These are phyloP conservation scores for Bemisia tabaci DNA, from an alignment of 1,140 invertebrate species.

Conservation along the genomic window DNA sequence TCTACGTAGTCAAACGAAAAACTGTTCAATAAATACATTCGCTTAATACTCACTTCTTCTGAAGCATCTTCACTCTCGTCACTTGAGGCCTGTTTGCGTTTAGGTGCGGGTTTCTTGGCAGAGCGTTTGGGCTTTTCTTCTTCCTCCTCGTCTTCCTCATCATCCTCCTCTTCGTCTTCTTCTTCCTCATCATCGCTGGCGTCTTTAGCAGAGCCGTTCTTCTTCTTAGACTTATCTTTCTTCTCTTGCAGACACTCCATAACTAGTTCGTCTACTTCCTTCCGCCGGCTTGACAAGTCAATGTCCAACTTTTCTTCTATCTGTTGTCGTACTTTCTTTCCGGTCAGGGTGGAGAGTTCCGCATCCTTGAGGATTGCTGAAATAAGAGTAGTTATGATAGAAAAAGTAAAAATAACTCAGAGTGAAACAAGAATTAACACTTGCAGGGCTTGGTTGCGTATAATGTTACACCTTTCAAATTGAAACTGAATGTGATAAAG, in stretches of 20 bases:
- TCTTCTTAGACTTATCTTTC: conserved; percentile 37
- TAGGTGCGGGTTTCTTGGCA: conserved; percentile 38
- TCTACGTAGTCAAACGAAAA: no score
- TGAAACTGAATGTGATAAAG: no score
- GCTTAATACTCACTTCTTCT: conserved; percentile 26
- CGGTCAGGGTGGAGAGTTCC: conserved; percentile 65
- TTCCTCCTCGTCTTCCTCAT: conserved; percentile 36
- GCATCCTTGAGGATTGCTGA: conserved; percentile 76
- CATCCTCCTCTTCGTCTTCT: conserved; percentile 39
- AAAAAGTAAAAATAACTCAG: no score
- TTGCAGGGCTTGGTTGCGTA: no score
- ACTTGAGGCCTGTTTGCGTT: conserved; percentile 44
- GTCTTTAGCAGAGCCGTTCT: conserved; percentile 41
- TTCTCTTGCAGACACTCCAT: conserved; percentile 57
- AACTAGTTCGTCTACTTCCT: conserved; percentile 69
- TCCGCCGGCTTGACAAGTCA: conserved; percentile 60
- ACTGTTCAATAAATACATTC: no score
- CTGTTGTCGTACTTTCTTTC: conserved; percentile 80
- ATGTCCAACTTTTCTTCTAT: conserved; percentile 66
- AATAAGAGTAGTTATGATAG: conserved; percentile 25
- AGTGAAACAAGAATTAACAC: no score
- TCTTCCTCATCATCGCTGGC: conserved; percentile 37
- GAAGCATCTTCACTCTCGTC: conserved; percentile 41
- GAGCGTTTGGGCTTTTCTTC: conserved; percentile 43
- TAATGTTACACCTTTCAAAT: no score